These are phyloP conservation scores for Calonectris borealis DNA, from an alignment of 2,113 vertebrate genomes.

Conservation along the genomic window DNA sequence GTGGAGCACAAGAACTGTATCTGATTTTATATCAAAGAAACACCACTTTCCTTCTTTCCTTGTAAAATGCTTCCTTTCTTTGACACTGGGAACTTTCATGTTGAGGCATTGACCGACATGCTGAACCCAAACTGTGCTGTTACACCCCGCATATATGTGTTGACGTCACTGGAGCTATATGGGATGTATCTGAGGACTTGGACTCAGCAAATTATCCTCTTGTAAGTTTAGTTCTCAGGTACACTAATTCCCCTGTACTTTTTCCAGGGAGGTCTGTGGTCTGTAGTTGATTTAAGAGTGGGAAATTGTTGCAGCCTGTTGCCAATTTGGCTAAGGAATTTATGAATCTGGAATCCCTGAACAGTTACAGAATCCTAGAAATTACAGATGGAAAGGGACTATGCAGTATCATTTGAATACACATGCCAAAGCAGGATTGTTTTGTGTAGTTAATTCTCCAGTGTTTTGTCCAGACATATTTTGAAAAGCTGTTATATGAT, in stretches of 20 bases:
- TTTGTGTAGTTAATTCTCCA: background rate
- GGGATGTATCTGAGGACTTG: background rate
- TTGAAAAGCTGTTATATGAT: background rate
- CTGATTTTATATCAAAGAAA: constrained; percentile 43
- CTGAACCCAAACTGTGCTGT: background rate
- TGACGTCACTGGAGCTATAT: background rate
- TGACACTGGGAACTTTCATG: background rate
- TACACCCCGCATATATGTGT: accelerated
- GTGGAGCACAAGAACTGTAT: background rate
- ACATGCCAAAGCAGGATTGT: background rate
- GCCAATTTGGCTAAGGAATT: constrained; percentile 1
- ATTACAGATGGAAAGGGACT: constrained; percentile 5
- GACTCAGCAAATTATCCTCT: background rate
- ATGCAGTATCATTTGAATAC: background rate
- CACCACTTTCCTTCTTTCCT: constrained; percentile 65
- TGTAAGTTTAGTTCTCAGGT: background rate
- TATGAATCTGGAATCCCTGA: constrained; percentile 7
- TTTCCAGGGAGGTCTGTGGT: background rate
- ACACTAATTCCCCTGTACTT: background rate
- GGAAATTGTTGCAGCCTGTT: background rate
- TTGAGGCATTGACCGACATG: background rate
- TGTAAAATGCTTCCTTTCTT: constrained; percentile 60
- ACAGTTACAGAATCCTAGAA: background rate
- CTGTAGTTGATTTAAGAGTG: constrained; percentile 25
- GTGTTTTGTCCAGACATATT: constrained; percentile 5